These are phyloP conservation scores for Antrozous pallidus DNA, from an alignment of 2,797 vertebrate genomes.

Conservation along the genomic window DNA sequence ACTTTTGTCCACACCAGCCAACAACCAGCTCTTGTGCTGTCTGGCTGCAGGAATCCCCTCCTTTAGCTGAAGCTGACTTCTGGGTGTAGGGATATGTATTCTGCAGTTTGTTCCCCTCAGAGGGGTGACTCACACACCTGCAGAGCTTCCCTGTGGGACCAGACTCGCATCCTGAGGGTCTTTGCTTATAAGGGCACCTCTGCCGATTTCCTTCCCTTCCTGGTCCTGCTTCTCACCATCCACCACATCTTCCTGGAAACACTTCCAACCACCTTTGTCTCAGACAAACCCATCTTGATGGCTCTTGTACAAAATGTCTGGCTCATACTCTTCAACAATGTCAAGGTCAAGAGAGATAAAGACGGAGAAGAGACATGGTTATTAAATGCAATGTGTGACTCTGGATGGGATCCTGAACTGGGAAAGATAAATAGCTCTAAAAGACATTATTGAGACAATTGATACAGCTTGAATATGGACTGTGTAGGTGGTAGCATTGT, in stretches of 20 bases:
- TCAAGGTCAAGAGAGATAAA: background rate
- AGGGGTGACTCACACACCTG: background rate
- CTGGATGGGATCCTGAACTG: background rate
- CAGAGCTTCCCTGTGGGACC: background rate
- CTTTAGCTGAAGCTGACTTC: too few species aligned
- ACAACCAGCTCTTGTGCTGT: background rate
- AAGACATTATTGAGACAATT: background rate
- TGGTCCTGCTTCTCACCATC: background rate
- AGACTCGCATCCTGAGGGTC: rapidly evolving
- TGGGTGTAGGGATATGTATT: background rate
- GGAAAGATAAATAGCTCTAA: background rate
- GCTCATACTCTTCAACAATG: background rate
- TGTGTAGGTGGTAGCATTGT: background rate
- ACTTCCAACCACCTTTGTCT: background rate
- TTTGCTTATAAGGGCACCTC: rapidly evolving
- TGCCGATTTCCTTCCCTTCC: background rate
- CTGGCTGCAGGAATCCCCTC: background rate
- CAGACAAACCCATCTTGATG: background rate
- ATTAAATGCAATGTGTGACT: background rate
- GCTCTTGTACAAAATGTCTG: background rate
- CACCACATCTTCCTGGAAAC: background rate
- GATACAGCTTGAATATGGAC: background rate
- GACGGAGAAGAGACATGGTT: background rate
- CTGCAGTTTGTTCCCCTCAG: background rate
- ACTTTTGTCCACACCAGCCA: background rate